Percentiles rank a stretch among this genome's conserved stretches.
Conservation (phyloP, 2,797 vertebrate species). For the Ateles fusciceps region DNA sequence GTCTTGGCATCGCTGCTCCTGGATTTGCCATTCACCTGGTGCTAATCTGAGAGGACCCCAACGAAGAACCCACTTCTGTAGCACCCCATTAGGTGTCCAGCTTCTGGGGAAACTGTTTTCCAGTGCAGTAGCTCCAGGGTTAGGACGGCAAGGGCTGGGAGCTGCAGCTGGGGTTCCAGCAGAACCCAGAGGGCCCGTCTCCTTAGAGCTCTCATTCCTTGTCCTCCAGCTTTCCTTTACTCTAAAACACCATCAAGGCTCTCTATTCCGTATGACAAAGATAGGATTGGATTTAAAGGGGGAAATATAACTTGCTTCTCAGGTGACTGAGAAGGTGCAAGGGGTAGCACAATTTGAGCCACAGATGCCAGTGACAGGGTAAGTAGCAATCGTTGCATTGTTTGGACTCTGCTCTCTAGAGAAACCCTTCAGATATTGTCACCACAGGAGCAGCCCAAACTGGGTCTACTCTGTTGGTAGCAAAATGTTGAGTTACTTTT, state of each 20-base stretch:
- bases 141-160: not conserved
- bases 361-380: not conserved
- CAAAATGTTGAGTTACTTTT: no score
- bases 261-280: not conserved
- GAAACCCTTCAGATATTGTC: not conserved
- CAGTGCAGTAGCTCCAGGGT: accelerated
- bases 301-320: not conserved
- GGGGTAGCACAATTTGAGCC: not conserved
- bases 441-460: no score
- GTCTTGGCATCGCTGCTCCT: not conserved
- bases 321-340: accelerated
- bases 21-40: not conserved
- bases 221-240: not conserved
- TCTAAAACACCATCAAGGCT: not conserved
- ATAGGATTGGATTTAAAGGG: not conserved
- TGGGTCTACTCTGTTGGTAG: no score
- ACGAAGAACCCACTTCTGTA: not conserved
- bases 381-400: accelerated
- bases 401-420: not conserved
- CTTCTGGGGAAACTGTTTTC: not conserved
- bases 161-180: not conserved
- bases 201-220: not conserved
- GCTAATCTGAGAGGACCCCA: not conserved
- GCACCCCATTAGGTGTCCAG: not conserved
- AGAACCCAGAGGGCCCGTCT: not conserved